Evolutionary conservation across 2,888 invertebrate species (phyloP).

Genomic region (Lasioglossum pauxillum): DNA sequence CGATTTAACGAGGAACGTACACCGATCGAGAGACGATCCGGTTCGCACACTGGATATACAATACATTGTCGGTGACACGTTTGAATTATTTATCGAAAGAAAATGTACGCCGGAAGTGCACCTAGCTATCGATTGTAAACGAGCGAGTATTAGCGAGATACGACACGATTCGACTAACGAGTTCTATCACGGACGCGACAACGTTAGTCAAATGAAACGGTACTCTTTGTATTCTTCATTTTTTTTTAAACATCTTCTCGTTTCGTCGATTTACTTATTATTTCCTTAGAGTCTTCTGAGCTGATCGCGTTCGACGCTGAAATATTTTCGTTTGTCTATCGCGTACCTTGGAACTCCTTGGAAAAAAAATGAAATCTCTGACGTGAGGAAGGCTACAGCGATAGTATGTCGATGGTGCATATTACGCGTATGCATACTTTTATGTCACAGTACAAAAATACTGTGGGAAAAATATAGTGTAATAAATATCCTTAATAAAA

Average conservation of each 20-base stretch:
- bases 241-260: neutral
- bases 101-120: slow-evolving; percentile 3
- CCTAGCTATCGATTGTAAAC: slow-evolving; percentile 11
- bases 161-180: slow-evolving; percentile 22
- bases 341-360: neutral
- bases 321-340: neutral
- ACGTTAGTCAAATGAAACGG: slow-evolving; percentile 3
- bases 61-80: slow-evolving; percentile 13
- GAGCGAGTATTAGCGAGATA: slow-evolving; percentile 20
- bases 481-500: slow-evolving; percentile 55
- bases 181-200: neutral
- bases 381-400: slow-evolving; percentile 59
- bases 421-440: neutral
- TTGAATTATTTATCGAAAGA: slow-evolving; percentile 1
- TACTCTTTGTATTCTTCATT: neutral
- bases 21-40: neutral
- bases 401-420: slow-evolving; percentile 42
- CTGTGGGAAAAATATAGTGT: slow-evolving; percentile 52
- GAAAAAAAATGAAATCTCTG: slow-evolving; percentile 29
- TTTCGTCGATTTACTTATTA: neutral
- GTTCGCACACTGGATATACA: neutral
- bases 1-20: slow-evolving; percentile 2
- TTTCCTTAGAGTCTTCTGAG: neutral
- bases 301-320: neutral
- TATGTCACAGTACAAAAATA: slow-evolving; percentile 61